A percentile compares a stretch with the other conserved stretches of the same genome.
Conservation (phyloP, 2,113 vertebrate genomes). For the Chloropsis cyanopogon region DNA sequence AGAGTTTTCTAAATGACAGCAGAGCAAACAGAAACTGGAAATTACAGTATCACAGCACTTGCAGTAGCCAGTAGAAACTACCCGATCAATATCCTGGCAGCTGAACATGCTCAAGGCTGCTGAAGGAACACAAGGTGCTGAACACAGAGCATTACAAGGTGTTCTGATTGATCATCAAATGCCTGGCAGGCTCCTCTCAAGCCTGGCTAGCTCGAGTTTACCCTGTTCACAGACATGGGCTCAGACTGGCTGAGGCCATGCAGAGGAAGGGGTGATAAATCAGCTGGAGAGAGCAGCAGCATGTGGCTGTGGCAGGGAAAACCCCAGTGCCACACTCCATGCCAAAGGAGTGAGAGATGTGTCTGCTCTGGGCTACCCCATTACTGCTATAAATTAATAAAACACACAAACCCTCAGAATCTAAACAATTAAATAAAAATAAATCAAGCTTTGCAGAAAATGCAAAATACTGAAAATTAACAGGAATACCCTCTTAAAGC, state of each 20-base stretch:
- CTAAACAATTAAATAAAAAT: neutral
- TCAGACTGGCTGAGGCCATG: neutral
- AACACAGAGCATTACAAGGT: neutral
- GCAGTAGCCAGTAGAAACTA: conserved; percentile 46
- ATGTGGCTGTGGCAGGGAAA: neutral
- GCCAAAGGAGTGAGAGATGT: neutral
- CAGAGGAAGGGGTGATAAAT: neutral
- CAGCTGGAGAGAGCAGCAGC: neutral
- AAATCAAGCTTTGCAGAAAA: neutral
- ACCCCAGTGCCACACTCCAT: neutral
- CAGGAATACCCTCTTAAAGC: neutral
- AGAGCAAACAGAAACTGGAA: conserved; percentile 53
- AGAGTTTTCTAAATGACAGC: conserved; percentile 46
- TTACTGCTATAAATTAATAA: neutral
- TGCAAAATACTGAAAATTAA: neutral
- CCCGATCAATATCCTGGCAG: conserved; percentile 53
- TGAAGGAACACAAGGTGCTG: conserved; percentile 40
- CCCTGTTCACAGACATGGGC: neutral
- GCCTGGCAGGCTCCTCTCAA: neutral
- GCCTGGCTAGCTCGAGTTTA: neutral
- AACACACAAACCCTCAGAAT: neutral
- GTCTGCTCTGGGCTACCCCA: neutral
- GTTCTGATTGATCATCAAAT: neutral
- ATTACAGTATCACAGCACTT: conserved; percentile 13
- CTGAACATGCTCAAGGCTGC: conserved; percentile 18